Conservation (phyloP, 2,888 invertebrate species). For the Diarsia brunnea region DNA sequence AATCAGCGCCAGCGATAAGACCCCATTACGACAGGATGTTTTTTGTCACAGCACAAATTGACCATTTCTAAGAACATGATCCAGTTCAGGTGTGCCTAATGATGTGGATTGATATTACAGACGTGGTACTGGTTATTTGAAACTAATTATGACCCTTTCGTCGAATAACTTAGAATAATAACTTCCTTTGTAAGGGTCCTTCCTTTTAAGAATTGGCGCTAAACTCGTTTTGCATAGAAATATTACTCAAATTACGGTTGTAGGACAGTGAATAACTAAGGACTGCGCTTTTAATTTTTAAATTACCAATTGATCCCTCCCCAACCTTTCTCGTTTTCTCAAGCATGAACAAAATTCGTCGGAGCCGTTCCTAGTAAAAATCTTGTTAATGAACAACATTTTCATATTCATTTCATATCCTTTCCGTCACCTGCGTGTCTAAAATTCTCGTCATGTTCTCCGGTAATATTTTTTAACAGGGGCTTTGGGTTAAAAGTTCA, state of each 20-base stretch:
- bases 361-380: neutral
- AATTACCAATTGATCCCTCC: neutral
- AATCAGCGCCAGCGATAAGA: constrained; percentile 88
- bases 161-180: constrained; percentile 44
- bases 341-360: neutral
- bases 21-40: constrained; percentile 79
- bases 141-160: constrained; percentile 39
- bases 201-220: constrained; percentile 15
- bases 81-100: constrained; percentile 70
- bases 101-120: constrained; percentile 68
- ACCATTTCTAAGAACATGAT: constrained; percentile 79
- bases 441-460: constrained; percentile 59
- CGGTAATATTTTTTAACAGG: constrained; percentile 58
- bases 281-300: neutral
- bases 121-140: constrained; percentile 40
- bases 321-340: neutral
- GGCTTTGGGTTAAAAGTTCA: constrained; percentile 58
- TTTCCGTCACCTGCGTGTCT: constrained; percentile 3
- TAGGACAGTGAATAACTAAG: neutral
- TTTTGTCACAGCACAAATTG: constrained; percentile 82
- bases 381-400: constrained; percentile 14
- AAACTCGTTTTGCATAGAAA: constrained; percentile 25
- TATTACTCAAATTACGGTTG: constrained; percentile 15
- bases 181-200: constrained; percentile 27
- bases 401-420: constrained; percentile 15